Conservation (phyloP, 2,888 invertebrate species). For the Cylindroiulus punctatus region DNA sequence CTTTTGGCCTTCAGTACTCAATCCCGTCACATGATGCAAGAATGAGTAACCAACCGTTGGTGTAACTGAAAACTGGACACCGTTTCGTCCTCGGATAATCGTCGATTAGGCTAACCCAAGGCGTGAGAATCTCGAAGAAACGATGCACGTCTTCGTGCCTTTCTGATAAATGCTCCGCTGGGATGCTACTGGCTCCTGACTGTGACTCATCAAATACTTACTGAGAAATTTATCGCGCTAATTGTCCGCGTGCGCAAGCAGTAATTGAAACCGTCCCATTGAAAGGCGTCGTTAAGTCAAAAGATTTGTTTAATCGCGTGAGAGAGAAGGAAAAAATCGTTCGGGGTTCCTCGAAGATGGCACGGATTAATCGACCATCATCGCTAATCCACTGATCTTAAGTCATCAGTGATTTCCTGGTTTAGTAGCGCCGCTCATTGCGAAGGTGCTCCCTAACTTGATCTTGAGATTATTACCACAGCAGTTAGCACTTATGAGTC, state of each 20-base stretch:
- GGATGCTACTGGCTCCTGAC: background rate
- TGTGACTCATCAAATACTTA: background rate
- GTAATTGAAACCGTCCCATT: background rate
- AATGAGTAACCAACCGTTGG: background rate
- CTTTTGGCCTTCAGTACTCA: background rate
- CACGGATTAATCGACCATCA: too few species aligned
- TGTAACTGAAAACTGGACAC: background rate
- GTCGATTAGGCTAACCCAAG: background rate
- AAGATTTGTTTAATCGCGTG: background rate
- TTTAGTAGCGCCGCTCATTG: too few species aligned
- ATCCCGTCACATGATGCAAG: constrained; percentile 11
- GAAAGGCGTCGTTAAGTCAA: constrained; percentile 7
- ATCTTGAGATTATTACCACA: too few species aligned
- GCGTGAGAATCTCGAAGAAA: too few species aligned
- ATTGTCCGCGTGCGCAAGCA: background rate
- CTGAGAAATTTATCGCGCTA: background rate
- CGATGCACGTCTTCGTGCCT: too few species aligned
- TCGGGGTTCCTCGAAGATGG: too few species aligned
- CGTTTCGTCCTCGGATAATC: background rate
- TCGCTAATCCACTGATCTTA: too few species aligned
- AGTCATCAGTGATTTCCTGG: too few species aligned
- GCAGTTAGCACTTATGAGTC: too few species aligned
- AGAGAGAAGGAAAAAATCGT: background rate
- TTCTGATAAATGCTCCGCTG: too few species aligned
- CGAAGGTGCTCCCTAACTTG: too few species aligned